These are phyloP conservation scores for Petrophora chlorosata DNA, from an alignment of 2,888 invertebrate genomes.

Conservation along the genomic window DNA sequence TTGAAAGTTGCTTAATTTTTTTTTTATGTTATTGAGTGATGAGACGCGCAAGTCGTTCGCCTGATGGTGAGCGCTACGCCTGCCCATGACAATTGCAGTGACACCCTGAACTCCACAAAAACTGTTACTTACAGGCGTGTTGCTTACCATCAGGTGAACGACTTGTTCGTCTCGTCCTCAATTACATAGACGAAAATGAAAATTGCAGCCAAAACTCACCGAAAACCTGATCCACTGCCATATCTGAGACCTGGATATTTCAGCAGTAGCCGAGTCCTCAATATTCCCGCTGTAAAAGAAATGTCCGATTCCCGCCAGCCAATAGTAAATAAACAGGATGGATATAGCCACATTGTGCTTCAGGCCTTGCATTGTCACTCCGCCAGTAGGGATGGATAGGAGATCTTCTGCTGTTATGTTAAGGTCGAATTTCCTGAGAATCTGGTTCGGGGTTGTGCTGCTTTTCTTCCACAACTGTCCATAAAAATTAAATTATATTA, in stretches of 20 bases:
- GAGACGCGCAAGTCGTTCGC: no score
- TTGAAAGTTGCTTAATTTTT: no score
- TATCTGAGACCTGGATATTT: slow-evolving; percentile 88
- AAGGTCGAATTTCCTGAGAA: slow-evolving; percentile 62
- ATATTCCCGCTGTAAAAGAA: slow-evolving; percentile 86
- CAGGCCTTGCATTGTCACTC: slow-evolving; percentile 85
- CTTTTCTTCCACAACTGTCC: slow-evolving; percentile 78
- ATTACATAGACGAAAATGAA: no score
- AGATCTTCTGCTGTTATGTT: slow-evolving; percentile 76
- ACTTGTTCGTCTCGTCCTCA: no score
- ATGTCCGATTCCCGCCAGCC: slow-evolving; percentile 87
- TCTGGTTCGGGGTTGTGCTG: slow-evolving; percentile 78
- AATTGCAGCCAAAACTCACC: slow-evolving; percentile 71
- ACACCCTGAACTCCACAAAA: no score
- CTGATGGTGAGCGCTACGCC: no score
- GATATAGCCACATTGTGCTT: slow-evolving; percentile 86
- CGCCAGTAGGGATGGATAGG: slow-evolving; percentile 84
- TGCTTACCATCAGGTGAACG: no score
- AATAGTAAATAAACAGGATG: slow-evolving; percentile 87
- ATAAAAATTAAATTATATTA: slow-evolving; percentile 12
- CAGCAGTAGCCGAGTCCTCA: slow-evolving; percentile 90
- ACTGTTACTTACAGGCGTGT: no score
- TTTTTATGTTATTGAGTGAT: no score
- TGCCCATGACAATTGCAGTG: no score
- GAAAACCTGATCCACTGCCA: slow-evolving; percentile 89